phyloP scores from a whole-genome alignment of 1,140 invertebrate species.

The Heliothis subflexa region DNA sequence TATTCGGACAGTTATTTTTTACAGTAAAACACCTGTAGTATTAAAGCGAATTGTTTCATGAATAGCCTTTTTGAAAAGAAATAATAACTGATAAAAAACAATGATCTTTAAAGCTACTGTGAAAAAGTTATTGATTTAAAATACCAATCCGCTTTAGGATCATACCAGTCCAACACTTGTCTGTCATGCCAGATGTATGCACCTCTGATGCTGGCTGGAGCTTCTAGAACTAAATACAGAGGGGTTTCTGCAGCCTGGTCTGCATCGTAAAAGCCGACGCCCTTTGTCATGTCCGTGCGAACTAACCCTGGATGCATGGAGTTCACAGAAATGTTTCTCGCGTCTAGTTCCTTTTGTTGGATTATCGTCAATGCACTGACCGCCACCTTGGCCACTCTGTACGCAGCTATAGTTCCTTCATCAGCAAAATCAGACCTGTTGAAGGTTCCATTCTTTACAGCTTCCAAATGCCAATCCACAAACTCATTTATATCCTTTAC shows the following conservation, averaged over 20 bases:
- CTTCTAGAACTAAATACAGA: constrained; percentile 73
- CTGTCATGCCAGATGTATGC: constrained; percentile 82
- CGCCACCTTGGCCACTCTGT: constrained; percentile 90
- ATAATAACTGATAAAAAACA: neutral
- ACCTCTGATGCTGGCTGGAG: constrained; percentile 70
- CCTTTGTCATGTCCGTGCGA: constrained; percentile 90
- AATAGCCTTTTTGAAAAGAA: neutral
- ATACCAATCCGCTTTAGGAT: constrained; percentile 66
- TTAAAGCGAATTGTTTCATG: no score
- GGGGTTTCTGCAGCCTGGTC: constrained; percentile 87
- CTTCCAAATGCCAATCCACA: constrained; percentile 89
- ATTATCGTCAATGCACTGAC: constrained; percentile 88
- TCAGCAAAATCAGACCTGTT: constrained; percentile 77
- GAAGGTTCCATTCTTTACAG: constrained; percentile 69
- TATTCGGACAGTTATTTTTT: no score
- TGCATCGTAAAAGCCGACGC: constrained; percentile 88
- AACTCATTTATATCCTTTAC: constrained; percentile 87
- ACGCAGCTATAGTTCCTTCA: constrained; percentile 88
- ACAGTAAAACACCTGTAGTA: no score
- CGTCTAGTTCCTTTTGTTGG: constrained; percentile 87
- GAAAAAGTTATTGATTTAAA: constrained; percentile 56
- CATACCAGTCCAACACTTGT: constrained; percentile 75
- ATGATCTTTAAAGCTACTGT: neutral
- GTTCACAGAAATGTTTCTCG: constrained; percentile 89
- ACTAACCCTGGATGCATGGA: constrained; percentile 90